Evolutionary conservation across 2,797 vertebrate genomes (phyloP), one percentile per base, ranked within the genome.

Genomic region (Spea hammondii): DNA sequence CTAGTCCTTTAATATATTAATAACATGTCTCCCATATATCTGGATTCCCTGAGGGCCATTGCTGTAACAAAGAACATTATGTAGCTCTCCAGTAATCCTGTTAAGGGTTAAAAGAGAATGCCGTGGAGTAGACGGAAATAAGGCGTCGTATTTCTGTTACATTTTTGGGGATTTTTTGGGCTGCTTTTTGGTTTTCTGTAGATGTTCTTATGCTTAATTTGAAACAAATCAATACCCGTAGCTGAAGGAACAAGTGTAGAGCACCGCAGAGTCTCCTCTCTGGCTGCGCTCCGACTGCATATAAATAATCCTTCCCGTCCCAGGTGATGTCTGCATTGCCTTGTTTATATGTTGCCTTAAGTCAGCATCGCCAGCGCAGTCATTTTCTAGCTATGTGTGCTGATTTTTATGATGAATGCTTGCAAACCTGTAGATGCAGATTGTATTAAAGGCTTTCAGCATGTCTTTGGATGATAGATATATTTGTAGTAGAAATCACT

Each of bases 171-270:
- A 32, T 32, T 32, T 62, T 5, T 62, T 62, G 14, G 14, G 0
- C 59, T 1, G 59, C 13, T 6, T 62, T 17, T 14, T 4, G 32
- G 1, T 14, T 59, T 62, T 17, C 59, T 62, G 8, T 5, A 57
- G 12, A 13, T 13, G 9, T 45, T 46, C 45, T 47, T 57, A 10
- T 51, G 11, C 49, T 12, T 45, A 68, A 6, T n/a, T 14, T 57
- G 70, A 45, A 49, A 73, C 57, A 73, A 73, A 73, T 73, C 72
- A 66, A 70, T 80, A 70, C 8, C 10, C 32, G 10, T 62, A 48
- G 12, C 8, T 64, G 14, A 74, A 45, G 44, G 78, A n/a, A 64
- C 45, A 55, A 57, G 44, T 45, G 17, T 60, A 50, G 54, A 44
- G 45, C 5, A 9, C 46, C 51, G 47, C 70, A 59, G 12, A 53